phyloP scores from a whole-genome alignment of 2,797 vertebrate genomes.

The Pangasius krempfi region DNA sequence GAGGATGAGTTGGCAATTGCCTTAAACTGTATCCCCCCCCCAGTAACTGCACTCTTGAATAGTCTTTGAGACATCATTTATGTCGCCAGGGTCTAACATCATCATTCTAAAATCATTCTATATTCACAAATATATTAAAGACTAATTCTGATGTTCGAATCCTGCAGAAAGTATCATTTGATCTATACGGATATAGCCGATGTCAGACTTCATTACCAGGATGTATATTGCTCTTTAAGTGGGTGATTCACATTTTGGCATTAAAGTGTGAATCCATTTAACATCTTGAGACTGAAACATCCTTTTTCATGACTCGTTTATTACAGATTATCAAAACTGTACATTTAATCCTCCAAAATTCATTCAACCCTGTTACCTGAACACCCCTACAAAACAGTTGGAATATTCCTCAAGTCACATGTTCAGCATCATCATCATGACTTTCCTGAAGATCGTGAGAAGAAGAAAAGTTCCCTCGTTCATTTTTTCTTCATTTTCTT shows the following conservation, averaged over 20 bases:
- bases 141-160: background rate
- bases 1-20: constrained; percentile 11
- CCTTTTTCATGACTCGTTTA: background rate
- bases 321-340: background rate
- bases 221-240: background rate
- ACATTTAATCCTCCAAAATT: background rate
- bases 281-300: background rate
- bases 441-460: background rate
- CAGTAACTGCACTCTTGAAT: background rate
- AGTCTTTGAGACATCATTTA: background rate
- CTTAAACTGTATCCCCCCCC: constrained; percentile 7
- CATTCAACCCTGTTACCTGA: background rate
- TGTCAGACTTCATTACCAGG: background rate
- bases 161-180: background rate
- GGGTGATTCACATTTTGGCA: background rate
- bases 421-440: background rate
- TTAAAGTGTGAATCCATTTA: background rate
- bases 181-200: background rate
- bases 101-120: too few relatives aligned
- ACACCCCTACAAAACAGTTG: background rate
- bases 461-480: too few relatives aligned
- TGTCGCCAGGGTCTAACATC: background rate
- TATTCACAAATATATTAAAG: background rate
- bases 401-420: background rate
- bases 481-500: background rate